phyloP scores from a whole-genome alignment of 1,140 invertebrate species.

The Lepidurus apus region DNA sequence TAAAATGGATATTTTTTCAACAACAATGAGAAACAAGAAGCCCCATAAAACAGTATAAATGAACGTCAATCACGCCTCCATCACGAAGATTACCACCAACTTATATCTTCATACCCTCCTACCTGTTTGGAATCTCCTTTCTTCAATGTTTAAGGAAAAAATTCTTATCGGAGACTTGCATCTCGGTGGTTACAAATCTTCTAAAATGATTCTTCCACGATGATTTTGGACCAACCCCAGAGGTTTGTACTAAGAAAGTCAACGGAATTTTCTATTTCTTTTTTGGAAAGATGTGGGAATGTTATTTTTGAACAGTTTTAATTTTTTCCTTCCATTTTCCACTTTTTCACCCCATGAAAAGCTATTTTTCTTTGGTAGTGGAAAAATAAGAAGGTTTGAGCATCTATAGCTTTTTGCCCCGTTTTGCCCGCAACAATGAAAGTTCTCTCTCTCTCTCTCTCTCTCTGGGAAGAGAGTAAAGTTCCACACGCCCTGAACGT shows the following conservation, averaged over 20 bases:
- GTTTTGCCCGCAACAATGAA: background rate
- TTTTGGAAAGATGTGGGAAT: no score
- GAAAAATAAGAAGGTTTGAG: constrained; percentile 7
- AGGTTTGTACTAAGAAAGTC: no score
- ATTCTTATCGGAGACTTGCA: no score
- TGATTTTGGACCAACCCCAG: no score
- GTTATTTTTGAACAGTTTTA: no score
- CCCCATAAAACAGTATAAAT: background rate
- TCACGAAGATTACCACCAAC: constrained; percentile 3
- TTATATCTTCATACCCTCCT: background rate
- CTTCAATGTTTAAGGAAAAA: no score
- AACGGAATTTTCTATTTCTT: no score
- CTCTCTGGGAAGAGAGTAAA: background rate
- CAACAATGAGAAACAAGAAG: background rate
- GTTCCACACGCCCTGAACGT: constrained; percentile 17
- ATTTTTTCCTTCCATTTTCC: no score
- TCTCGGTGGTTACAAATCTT: no score
- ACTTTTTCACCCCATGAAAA: no score
- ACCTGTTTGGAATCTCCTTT: no score
- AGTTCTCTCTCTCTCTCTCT: background rate
- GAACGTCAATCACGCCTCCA: constrained; percentile 1
- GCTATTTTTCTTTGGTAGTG: background rate
- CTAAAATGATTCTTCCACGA: no score
- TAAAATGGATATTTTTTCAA: background rate
- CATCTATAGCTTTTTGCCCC: background rate